Evolutionary conservation across 2,888 invertebrate species (phyloP), one percentile per base, ranked within the genome.

Genomic region (Xylota sylvarum): DNA sequence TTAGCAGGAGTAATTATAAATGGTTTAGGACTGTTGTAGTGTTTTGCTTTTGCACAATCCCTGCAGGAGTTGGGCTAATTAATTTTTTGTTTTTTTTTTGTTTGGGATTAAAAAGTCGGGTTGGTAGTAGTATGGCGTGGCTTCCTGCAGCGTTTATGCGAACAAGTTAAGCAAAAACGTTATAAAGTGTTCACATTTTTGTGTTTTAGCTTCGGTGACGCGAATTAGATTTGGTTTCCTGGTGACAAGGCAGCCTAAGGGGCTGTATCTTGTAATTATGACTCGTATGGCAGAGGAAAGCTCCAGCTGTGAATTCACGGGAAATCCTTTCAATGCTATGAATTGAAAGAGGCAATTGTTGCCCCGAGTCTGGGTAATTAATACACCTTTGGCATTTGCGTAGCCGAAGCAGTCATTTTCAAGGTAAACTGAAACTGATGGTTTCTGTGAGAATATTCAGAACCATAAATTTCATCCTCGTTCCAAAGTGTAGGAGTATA

Each of bases 1-100:
- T 74, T 55, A 46, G 64, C 50, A 19, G 32, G 64, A 56, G 46
- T 76, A 65, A 65, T 65, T 65, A 76, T 27, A 35, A 35, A 40
- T 7, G 43, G 46, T 55, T 74, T 55, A 37, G 32, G 32, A 23
- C 2, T 52, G 32, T n/a, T 23, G 23, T 37, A 17, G 14, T 7
- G 27, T 14, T 60, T 50, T 14, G 27, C 35, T n/a, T 58, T 37
- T 14, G 14, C 14, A n/a, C 35, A 73, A 50, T 35, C 37, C 6
- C 46, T 52, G 40, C 43, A 14, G 52, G 43, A 55, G 19, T 5
- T 43, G 12, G 23, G 64, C 56, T 74, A 65, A 74, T 65, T 64
- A 74, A 56, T 55, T 55, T 48, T 10, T 19, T 52, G 55, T 48
- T 14, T 19, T 64, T 64, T 74, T 12, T 50, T 9, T 9, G 2